These are phyloP conservation scores for Pteronotus mesoamericanus DNA, from an alignment of 2,797 vertebrate species.

Conservation along the genomic window DNA sequence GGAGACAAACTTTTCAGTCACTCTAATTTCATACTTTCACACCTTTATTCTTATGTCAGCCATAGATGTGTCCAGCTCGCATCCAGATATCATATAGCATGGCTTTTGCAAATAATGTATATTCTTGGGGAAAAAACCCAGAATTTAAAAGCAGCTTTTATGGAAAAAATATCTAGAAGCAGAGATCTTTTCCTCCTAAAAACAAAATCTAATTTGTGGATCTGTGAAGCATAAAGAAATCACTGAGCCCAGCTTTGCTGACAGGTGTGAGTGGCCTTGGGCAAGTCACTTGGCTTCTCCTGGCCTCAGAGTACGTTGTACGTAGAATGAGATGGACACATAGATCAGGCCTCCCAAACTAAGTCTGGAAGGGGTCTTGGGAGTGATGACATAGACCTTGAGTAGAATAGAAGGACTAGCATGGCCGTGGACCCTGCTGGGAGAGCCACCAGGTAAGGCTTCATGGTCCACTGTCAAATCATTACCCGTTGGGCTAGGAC, in stretches of 20 bases:
- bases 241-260: not conserved
- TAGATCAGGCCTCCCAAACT: not conserved
- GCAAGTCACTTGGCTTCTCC: not conserved
- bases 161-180: not conserved
- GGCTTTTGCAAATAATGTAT: not conserved
- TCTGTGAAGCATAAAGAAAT: not conserved
- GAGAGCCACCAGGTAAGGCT: not conserved
- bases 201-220: not conserved
- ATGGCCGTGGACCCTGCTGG: not conserved
- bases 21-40: not conserved
- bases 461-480: not conserved
- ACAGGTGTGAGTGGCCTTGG: not conserved
- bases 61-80: not conserved
- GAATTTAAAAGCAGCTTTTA: conserved; percentile 1
- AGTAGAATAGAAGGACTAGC: not conserved
- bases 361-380: not conserved
- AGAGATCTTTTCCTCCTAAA: not conserved
- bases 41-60: not conserved
- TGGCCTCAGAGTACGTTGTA: not conserved
- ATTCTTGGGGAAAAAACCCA: not conserved
- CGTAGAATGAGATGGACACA: not conserved
- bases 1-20: not conserved
- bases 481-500: not conserved
- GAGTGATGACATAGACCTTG: not conserved
- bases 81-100: not conserved